phyloP scores from a whole-genome alignment of 1,140 invertebrate genomes.

The Ericerus pela region DNA sequence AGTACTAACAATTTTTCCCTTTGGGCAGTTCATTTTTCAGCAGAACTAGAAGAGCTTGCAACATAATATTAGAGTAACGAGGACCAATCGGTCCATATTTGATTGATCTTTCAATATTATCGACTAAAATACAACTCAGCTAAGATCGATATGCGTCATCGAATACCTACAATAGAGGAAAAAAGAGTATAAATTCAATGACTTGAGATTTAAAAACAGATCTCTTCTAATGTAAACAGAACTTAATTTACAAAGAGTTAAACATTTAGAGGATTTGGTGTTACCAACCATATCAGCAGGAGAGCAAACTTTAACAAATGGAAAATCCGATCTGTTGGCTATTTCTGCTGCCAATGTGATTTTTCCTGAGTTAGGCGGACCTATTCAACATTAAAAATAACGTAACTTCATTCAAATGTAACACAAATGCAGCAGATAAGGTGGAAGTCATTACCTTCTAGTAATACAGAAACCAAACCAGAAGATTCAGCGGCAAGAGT shows the following conservation, averaged over 20 bases:
- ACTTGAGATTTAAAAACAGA: too few relatives aligned
- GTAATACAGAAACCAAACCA: slow-evolving; percentile 72
- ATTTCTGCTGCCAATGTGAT: slow-evolving; percentile 89
- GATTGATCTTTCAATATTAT: slow-evolving; percentile 91
- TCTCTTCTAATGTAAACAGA: too few relatives aligned
- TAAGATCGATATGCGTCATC: slow-evolving; percentile 97
- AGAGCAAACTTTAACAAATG: slow-evolving; percentile 93
- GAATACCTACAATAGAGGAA: too few relatives aligned
- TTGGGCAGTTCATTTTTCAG: slow-evolving; percentile 89
- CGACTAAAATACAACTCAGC: slow-evolving; percentile 89
- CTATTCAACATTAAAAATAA: background rate
- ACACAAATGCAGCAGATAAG: background rate
- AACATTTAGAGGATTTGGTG: slow-evolving; percentile 89
- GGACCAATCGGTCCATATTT: slow-evolving; percentile 97
- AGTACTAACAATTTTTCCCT: slow-evolving; percentile 84
- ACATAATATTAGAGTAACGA: slow-evolving; percentile 89
- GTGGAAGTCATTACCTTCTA: slow-evolving; percentile 47
- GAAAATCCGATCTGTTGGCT: slow-evolving; percentile 91
- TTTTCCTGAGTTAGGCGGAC: slow-evolving; percentile 90
- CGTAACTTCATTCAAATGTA: background rate
- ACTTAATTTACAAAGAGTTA: slow-evolving; percentile 86
- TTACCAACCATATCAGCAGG: slow-evolving; percentile 98
- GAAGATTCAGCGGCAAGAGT: slow-evolving; percentile 61
- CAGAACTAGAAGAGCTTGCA: slow-evolving; percentile 87
- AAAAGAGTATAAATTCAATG: too few relatives aligned